Conservation (phyloP, 2,113 vertebrate genomes). For the Cygnus atratus region DNA sequence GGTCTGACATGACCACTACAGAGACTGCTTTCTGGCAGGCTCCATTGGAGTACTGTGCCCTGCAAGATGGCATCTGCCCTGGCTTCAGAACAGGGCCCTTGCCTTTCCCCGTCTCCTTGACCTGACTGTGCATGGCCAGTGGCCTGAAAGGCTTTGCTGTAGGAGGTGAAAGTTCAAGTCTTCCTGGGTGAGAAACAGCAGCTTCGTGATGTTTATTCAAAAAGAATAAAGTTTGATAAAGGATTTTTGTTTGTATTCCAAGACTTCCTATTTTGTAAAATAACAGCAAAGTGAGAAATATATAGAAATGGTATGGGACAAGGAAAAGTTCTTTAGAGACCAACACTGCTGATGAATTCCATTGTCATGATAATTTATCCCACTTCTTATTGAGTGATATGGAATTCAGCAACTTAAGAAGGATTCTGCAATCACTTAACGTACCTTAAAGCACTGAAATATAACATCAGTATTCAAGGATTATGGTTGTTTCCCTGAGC, state of each 20-base stretch:
- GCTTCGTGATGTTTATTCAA: background rate
- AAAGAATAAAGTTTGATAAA: background rate
- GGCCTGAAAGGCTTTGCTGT: background rate
- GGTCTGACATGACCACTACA: background rate
- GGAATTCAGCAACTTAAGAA: background rate
- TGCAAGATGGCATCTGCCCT: background rate
- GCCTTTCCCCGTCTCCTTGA: background rate
- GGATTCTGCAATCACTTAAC: background rate
- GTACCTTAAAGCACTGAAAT: background rate
- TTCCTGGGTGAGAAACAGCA: background rate
- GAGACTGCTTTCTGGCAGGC: background rate
- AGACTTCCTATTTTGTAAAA: background rate
- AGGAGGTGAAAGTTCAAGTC: background rate
- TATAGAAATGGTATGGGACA: background rate
- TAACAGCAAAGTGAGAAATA: background rate
- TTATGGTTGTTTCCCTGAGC: background rate
- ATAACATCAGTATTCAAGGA: background rate
- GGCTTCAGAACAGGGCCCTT: background rate
- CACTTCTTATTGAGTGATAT: background rate
- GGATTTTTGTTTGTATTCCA: background rate
- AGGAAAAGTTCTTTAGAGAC: background rate
- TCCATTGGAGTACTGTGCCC: background rate
- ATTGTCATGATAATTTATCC: background rate
- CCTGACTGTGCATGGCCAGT: background rate
- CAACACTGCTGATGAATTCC: background rate